Evolutionary conservation across 2,888 invertebrate genomes (phyloP), one percentile per base, ranked within the genome.

Genomic region (Acleris holmiana): DNA sequence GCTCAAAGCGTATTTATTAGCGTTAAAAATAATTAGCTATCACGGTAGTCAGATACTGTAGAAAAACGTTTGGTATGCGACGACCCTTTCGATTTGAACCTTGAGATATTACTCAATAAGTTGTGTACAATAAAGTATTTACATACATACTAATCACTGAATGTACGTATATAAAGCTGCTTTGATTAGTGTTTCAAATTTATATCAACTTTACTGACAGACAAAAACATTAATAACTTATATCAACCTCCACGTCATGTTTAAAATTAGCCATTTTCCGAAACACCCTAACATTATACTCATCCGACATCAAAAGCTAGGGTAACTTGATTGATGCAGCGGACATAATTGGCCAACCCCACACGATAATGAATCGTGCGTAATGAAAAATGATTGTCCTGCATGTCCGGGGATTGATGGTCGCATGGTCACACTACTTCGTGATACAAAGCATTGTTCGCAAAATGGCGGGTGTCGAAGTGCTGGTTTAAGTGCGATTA

Each of bases 331-430:
- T 86, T 82, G 84, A 91, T 89, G 82, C 82, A 77, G 83, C 86
- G 82, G 77, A 84, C 83, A 86, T 89, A 91, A 91, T 91, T 90
- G 89, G 82, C 83, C 78, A 76, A 80, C 87, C 86, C 85, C 82
- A 74, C 77, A 85, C 86, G 87, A 85, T 90, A 90, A 91, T 91
- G 91, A 90, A 90, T 88, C 90, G 89, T 83, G 82, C 74, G 82
- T 89, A 89, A 91, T 91, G 90, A 89, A 89, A 91, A 91, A 88
- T 90, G 83, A 90, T 89, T 83, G 85, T 74, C 70, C 71, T 69
- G 62, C 70, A 67, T 53, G 76, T 70, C 70, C 67, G 62, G 66
- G 58, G 48, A 69, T 73, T 81, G 82, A 85, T 81, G 58, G 61
- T 10, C 53, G 77, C 82, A 84, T 83, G 82, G 81, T 80, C 77